These are phyloP conservation scores for Alsophila aescularia DNA, from an alignment of 2,888 invertebrate species.

Conservation along the genomic window DNA sequence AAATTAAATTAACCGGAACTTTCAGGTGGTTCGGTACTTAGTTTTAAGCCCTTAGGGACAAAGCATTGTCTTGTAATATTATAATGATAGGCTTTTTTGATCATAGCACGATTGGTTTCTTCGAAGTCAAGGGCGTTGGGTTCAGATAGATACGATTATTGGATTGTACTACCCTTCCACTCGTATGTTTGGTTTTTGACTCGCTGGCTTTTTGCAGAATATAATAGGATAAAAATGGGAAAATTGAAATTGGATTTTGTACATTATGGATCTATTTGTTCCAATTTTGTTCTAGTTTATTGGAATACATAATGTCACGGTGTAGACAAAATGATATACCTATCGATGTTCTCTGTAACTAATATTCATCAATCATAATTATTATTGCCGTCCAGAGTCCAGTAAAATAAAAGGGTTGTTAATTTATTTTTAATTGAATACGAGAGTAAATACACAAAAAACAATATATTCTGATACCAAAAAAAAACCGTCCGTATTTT, in stretches of 20 bases:
- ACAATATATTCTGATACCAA: too few species aligned
- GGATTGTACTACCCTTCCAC: constrained; percentile 20
- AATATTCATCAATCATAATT: too few species aligned
- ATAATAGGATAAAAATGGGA: not conserved
- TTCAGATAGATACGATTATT: constrained; percentile 31
- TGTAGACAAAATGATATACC: too few species aligned
- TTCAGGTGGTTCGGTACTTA: constrained; percentile 34
- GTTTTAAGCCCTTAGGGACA: constrained; percentile 38
- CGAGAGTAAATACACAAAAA: too few species aligned
- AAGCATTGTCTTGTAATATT: constrained; percentile 54
- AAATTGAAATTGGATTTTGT: not conserved
- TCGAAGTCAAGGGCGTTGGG: constrained; percentile 26
- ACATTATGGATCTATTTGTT: not conserved
- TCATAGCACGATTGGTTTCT: constrained; percentile 46
- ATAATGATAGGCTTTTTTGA: constrained; percentile 51
- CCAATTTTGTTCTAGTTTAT: too few species aligned
- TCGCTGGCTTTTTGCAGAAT: constrained; percentile 1
- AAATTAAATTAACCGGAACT: not conserved
- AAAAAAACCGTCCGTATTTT: too few species aligned
- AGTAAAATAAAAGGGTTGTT: too few species aligned
- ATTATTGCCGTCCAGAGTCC: too few species aligned
- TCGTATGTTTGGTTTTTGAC: constrained; percentile 13
- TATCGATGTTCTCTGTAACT: too few species aligned
- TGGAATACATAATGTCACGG: too few species aligned
- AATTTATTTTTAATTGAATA: too few species aligned